phyloP scores from a whole-genome alignment of 2,888 invertebrate genomes.

The Xylota segnis region DNA sequence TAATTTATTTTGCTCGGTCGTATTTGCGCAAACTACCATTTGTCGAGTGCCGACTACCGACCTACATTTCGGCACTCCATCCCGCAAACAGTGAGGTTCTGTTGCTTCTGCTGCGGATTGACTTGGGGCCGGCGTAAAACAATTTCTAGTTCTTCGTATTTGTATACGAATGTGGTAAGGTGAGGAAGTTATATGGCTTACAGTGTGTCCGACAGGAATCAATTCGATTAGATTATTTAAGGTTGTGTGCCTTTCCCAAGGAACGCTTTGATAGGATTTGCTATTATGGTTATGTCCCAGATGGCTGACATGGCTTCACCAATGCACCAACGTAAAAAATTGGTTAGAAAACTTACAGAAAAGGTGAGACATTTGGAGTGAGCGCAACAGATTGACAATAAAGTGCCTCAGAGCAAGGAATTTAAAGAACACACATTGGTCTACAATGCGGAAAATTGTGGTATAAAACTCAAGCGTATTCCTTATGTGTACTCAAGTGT shows the following conservation, averaged over 20 bases:
- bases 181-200: neutral
- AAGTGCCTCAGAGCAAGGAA: too few species aligned
- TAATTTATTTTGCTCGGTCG: conserved; percentile 50
- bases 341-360: too few species aligned
- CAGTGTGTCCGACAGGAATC: conserved; percentile 6
- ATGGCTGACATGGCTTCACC: too few species aligned
- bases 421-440: too few species aligned
- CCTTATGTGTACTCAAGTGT: too few species aligned
- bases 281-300: too few species aligned
- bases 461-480: too few species aligned
- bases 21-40: conserved; percentile 32
- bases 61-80: conserved; percentile 12
- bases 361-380: too few species aligned
- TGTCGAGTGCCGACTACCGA: conserved; percentile 13
- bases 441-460: too few species aligned
- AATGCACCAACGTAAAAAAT: too few species aligned
- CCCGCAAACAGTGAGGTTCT: conserved; percentile 31
- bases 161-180: neutral
- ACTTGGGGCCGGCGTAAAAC: conserved; percentile 5
- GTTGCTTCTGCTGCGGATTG: conserved; percentile 30
- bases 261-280: too few species aligned
- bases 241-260: neutral
- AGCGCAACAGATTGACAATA: too few species aligned
- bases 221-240: neutral
- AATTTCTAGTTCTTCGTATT: conserved; percentile 1